Base-by-base conservation (phyloP, 1,140 invertebrate species). In the Orius laevigatus region DNA sequence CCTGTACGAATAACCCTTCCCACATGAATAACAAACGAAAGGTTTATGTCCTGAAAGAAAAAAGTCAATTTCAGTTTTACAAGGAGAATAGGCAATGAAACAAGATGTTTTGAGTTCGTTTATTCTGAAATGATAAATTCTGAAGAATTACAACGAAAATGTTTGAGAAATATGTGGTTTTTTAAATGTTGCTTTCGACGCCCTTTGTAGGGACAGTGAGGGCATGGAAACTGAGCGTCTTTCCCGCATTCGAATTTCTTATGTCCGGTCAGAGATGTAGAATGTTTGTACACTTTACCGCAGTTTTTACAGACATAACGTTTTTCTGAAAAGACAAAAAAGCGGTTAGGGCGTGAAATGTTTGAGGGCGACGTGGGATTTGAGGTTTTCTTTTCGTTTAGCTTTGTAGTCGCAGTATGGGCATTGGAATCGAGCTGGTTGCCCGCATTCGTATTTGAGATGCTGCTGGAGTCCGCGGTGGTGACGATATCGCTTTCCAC, bases 211-310 rank as follows among this genome's bases (percentile, higher is more conserved):
- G 70, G 66, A 57, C 71, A 61, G 31, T 58, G 54, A 14, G 44
- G 48, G 55, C 74, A 54, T 19, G 14, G n/a, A 33, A 76, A 76
- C 25, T 60, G 15, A 74, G 73, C 25, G 51, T 73, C 70, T 60
- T 70, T 69, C 15, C 75, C 74, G 60, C 77, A 79, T 60, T 79
- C 76, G 50, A 74, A 66, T 56, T 70, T 71, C 51, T 73, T 65
- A 62, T 79, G 76, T 1, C 75, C 69, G 53, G 70, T 72, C 38
- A 76, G 63, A 55, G 74, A 74, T 56, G 70, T 67, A 55, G 69
- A 68, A 55, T 68, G 68, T 64, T 69, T 70, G 63, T 73, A 73
- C 55, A 64, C 68, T 49, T 72, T 69, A 56, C 71, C 67, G 58
- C 70, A 74, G 1, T 53, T 50, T 5, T 33, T 43, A 48, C 59